Conservation (phyloP, 2,888 invertebrate genomes). For the Mythimna vitellina region DNA sequence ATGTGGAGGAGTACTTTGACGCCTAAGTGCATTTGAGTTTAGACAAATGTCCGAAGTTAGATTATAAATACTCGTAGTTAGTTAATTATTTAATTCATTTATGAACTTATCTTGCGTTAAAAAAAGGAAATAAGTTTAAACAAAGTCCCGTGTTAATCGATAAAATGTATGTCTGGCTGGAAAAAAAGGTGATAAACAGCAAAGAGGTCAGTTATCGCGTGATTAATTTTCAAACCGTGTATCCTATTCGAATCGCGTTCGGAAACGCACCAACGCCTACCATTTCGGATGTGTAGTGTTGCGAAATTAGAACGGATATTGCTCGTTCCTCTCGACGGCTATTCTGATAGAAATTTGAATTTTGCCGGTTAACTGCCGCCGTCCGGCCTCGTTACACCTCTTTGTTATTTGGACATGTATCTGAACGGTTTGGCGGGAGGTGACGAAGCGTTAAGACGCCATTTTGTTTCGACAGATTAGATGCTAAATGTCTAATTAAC, state of each 20-base stretch:
- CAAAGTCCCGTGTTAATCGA: constrained; percentile 16
- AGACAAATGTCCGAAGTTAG: no score
- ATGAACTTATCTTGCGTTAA: no score
- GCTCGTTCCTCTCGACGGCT: constrained; percentile 86
- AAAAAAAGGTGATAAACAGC: constrained; percentile 20
- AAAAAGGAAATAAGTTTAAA: no score
- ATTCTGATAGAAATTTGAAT: constrained; percentile 89
- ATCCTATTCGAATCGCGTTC: constrained; percentile 70
- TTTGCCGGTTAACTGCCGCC: constrained; percentile 89
- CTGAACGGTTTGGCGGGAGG: constrained; percentile 64
- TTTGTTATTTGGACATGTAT: constrained; percentile 83
- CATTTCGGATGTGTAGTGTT: constrained; percentile 80
- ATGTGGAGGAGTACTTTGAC: no score
- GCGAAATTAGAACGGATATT: constrained; percentile 90
- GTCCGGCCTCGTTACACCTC: constrained; percentile 82
- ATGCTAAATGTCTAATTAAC: constrained; percentile 60
- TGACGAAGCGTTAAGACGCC: constrained; percentile 67
- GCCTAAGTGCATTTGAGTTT: no score
- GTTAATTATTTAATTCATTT: no score
- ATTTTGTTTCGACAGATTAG: constrained; percentile 66
- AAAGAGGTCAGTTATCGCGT: constrained; percentile 55
- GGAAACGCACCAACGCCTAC: constrained; percentile 85
- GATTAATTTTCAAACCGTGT: constrained; percentile 65
- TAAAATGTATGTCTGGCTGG: not conserved
- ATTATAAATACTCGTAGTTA: no score